phyloP scores from a whole-genome alignment of 2,113 vertebrate species.

The Morone chrysops region DNA sequence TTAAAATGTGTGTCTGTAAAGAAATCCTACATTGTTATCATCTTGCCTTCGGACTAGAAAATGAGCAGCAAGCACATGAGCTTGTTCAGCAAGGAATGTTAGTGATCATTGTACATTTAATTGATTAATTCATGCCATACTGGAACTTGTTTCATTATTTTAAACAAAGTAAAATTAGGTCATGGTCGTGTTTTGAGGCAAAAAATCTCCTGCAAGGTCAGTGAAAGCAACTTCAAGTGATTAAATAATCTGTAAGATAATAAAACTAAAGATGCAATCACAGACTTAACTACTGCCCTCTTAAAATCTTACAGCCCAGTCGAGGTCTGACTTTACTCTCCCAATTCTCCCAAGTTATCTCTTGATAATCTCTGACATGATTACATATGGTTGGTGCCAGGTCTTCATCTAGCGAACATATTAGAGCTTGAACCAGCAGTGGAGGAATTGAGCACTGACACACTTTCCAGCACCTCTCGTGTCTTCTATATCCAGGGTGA shows the following conservation, averaged over 20 bases:
- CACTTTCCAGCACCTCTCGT: slow-evolving; percentile 3
- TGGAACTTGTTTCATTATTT: slow-evolving; percentile 17
- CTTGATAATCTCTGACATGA: slow-evolving; percentile 29
- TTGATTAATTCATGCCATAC: neutral
- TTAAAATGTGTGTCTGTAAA: slow-evolving; percentile 18
- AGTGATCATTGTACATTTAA: neutral
- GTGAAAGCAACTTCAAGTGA: neutral
- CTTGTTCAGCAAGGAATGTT: slow-evolving; percentile 3
- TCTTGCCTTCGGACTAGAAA: slow-evolving; percentile 60
- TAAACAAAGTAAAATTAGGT: neutral
- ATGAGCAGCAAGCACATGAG: slow-evolving; percentile 30
- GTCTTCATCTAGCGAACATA: slow-evolving; percentile 26
- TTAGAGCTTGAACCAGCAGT: neutral
- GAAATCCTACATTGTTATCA: slow-evolving; percentile 26
- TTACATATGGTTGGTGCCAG: neutral
- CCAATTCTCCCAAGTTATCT: slow-evolving; percentile 8
- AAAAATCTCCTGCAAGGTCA: neutral
- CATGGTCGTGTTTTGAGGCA: neutral
- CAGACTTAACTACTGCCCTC: slow-evolving; percentile 8
- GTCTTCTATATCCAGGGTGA: slow-evolving; percentile 12
- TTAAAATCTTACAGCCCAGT: slow-evolving; percentile 15
- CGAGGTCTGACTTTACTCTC: neutral
- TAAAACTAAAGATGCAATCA: slow-evolving; percentile 5
- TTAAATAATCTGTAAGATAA: slow-evolving; percentile 15
- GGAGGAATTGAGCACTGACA: slow-evolving; percentile 9